Evolutionary conservation across 92 coral and sea anemone species (phyloP), one percentile per base, ranked within the genome.

Genomic region (Zoanthus sociatus): DNA sequence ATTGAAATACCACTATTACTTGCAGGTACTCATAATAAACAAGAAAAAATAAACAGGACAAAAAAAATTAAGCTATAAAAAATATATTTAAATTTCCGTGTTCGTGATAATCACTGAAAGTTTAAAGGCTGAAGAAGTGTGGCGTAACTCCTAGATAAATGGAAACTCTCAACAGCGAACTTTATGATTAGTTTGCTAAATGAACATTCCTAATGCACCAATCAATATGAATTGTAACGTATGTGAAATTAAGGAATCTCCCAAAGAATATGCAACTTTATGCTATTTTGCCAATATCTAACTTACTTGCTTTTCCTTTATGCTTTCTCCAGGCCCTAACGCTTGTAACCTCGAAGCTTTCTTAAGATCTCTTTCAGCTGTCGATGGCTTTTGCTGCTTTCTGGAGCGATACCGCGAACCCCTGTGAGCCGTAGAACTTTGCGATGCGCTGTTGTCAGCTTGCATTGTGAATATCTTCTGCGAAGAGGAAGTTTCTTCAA

Each of bases 301-400:
- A 82, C 95, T 78, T 18, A 97, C 99, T 90, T 97, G 99, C 60
- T 97, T 97, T 87, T 97, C 99, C 74, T 97, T 97, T 44, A 97
- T 97, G 20, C 97, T 91, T 86, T 97, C 99, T 5, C 98, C 98
- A 33, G 99, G 98, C 2, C 98, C 98, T 74, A 96, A 87, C 13
- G 99, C 90, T 82, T 97, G 99, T 11, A 97, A 77, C 58, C 99
- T 89, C 17, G 99, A 95, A 33, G 98, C 96, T 83, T 97, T 97
- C 73, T 97, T 97, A 92, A 95, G 99, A 77, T 97, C 99, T 83
- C 99, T 78, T 74, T 97, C 99, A 12, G 98, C 92, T 56, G 95
- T 93, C 5, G 99, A 95, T 32, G 99, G 97, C 10, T 95, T 92
- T 53, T 97, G 94, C 66, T 95, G 98, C 83, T 95, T 95, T 68